Conservation (phyloP, 2,888 invertebrate species). For the Steromphala cineraria region DNA sequence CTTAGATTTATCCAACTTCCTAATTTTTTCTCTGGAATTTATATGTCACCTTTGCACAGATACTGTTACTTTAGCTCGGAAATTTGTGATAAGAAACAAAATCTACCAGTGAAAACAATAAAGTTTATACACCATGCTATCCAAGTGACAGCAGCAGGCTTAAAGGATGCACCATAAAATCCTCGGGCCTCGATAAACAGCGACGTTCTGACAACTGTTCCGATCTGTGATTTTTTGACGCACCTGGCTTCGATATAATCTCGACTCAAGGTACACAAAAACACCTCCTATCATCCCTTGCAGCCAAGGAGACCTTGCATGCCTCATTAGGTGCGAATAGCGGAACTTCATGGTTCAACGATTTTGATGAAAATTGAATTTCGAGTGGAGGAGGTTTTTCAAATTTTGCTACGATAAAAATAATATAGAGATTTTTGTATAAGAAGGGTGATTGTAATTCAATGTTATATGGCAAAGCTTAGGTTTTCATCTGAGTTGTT, state of each 20-base stretch:
- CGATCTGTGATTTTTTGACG: too few species aligned
- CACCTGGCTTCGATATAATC: not conserved
- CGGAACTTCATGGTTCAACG: not conserved
- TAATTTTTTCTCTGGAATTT: too few species aligned
- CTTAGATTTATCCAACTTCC: too few species aligned
- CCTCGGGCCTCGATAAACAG: too few species aligned
- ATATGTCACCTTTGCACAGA: too few species aligned
- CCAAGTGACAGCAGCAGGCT: too few species aligned
- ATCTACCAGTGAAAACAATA: too few species aligned
- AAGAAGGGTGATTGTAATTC: not conserved
- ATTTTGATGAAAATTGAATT: not conserved
- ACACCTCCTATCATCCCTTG: not conserved
- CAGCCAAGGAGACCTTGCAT: not conserved
- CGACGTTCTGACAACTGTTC: too few species aligned
- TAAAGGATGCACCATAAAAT: too few species aligned
- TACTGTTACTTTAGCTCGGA: too few species aligned
- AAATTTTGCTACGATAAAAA: not conserved
- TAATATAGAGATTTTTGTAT: not conserved
- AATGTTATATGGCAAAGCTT: not conserved
- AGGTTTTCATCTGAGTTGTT: not conserved
- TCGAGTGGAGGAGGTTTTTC: not conserved
- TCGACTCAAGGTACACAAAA: not conserved
- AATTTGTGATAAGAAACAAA: too few species aligned
- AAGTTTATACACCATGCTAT: too few species aligned
- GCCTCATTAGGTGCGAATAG: not conserved